Evolutionary conservation across 1,140 invertebrate species (phyloP), one percentile per base, ranked within the genome.

Genomic region (Caerostris darwini): DNA sequence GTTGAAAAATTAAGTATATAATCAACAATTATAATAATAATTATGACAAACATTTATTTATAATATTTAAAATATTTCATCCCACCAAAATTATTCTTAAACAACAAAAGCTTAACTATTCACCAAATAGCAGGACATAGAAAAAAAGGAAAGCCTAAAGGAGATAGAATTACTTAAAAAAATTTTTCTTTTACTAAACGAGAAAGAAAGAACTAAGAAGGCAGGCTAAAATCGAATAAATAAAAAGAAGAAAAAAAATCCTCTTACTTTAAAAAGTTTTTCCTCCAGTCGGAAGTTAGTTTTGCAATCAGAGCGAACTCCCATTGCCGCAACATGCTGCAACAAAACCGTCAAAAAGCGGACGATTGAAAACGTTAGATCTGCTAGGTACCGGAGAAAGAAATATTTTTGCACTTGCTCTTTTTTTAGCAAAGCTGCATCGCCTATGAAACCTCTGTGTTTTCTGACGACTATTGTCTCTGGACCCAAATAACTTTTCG

Each of bases 401-500:
- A 34, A 34, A 57, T 50, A 67, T 90, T 90, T 90, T 90, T 90
- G n/a, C 71, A 64, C 17, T 90, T 71, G 12, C 50, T 7, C 53
- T 6, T 12, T 87, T 87, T 87, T 87, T 7, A 53, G 59, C 85
- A 64, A 64, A 87, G 12, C 50, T 12, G 34, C 34, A 14, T 85
- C 53, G 59, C 85, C 85, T n/a, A 58, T 19, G 57, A 19, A 19
- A 57, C 17, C 19, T 50, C 64, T 57, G 12, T 61, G 67, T 67
- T 67, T 90, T 90, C 88, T 77, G 88, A 90, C 12, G 88, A 67
- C 88, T 77, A 90, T 90, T 90, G 88, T 90, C 88, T 77, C 67
- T 7, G 19, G 67, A 90, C 88, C 88, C 88, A 90, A 90, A 90
- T 90, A 64, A 90, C 88, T 90, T 90, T 90, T 90, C 88, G 64